Evolutionary conservation across 2,888 invertebrate genomes (phyloP).

Genomic region (Pheosia tremula): DNA sequence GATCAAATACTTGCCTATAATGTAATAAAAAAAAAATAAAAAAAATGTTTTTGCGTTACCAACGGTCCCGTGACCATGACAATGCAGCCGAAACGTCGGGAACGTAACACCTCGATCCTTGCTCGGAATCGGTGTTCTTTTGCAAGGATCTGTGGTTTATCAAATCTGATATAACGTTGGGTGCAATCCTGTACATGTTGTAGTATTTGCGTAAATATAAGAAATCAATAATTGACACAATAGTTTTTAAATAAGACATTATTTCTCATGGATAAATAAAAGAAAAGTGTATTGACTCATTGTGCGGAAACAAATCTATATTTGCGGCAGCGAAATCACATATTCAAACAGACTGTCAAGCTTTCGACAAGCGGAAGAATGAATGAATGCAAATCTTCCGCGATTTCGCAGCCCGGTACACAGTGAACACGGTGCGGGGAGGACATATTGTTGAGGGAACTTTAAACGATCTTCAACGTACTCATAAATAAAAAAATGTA

Average conservation of each 20-base stretch:
- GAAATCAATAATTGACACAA: not conserved
- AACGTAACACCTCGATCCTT: too few species aligned
- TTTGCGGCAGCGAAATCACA: slow-evolving; percentile 60
- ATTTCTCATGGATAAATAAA: slow-evolving; percentile 29
- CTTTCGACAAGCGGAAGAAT: slow-evolving; percentile 54
- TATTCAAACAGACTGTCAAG: slow-evolving; percentile 69
- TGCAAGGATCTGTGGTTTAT: too few species aligned
- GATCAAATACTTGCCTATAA: too few species aligned
- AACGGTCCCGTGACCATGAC: too few species aligned
- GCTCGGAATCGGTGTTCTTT: too few species aligned
- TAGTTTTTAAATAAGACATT: slow-evolving; percentile 13
- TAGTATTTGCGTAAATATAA: not conserved
- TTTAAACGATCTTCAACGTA: slow-evolving; percentile 19
- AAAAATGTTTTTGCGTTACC: too few species aligned
- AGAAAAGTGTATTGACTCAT: slow-evolving; percentile 40
- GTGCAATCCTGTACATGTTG: too few species aligned
- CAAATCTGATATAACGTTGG: too few species aligned
- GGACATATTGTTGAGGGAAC: slow-evolving; percentile 34
- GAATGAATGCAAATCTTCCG: slow-evolving; percentile 61
- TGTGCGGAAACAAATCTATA: slow-evolving; percentile 50
- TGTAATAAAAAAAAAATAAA: too few species aligned
- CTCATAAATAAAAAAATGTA: slow-evolving; percentile 20
- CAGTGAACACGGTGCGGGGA: slow-evolving; percentile 39
- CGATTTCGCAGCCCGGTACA: slow-evolving; percentile 49
- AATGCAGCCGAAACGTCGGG: too few species aligned